Conservation (phyloP, 2,888 invertebrate genomes). For the Flexamia atlantica region DNA sequence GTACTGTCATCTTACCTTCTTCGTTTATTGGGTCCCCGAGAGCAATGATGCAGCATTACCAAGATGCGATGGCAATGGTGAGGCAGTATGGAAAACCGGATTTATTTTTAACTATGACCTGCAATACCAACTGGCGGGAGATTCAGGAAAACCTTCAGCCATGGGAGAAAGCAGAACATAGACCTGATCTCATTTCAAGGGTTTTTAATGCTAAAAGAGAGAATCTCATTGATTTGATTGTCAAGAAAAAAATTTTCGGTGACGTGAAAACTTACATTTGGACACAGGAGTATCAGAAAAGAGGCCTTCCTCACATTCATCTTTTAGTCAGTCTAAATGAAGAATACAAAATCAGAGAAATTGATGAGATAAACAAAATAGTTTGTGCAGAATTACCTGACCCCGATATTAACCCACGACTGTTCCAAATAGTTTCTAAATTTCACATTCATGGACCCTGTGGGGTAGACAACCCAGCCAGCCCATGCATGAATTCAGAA, state of each 20-base stretch:
- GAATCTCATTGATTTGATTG: too few relatives aligned
- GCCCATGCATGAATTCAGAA: not conserved
- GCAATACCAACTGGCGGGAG: too few relatives aligned
- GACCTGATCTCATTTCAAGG: too few relatives aligned
- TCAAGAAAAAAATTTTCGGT: not conserved
- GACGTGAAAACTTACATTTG: not conserved
- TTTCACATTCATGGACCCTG: not conserved
- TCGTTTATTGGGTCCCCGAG: too few relatives aligned
- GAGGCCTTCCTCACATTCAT: not conserved
- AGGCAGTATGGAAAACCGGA: too few relatives aligned
- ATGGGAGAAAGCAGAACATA: too few relatives aligned
- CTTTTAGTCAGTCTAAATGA: not conserved
- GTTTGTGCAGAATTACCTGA: not conserved
- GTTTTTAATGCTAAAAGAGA: too few relatives aligned
- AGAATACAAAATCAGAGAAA: not conserved
- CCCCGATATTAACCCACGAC: not conserved
- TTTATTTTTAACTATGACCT: too few relatives aligned
- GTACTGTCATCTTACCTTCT: too few relatives aligned
- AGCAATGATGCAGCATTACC: too few relatives aligned
- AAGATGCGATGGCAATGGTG: too few relatives aligned
- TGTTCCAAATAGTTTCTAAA: not conserved
- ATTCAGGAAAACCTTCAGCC: too few relatives aligned
- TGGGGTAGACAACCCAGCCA: not conserved
- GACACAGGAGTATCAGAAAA: conserved; percentile 1
- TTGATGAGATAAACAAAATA: not conserved